Base-by-base conservation (phyloP, 2,797 vertebrate genomes). In the Poecilia velifera region DNA sequence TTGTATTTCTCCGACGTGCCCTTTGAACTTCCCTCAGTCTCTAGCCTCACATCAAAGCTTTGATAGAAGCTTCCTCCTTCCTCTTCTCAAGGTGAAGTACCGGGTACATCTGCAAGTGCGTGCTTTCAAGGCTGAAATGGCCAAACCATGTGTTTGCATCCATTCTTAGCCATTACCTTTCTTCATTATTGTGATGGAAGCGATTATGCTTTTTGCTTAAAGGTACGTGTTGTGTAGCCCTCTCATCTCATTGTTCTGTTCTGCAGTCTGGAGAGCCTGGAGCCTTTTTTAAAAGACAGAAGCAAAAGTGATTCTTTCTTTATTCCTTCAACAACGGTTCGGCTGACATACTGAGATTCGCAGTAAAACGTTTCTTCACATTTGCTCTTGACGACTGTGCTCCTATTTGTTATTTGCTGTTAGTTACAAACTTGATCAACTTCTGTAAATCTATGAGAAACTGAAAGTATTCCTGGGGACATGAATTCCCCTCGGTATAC, bases 1-100 rank as follows among this genome's bases (percentile, higher is more conserved):
- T 88, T 86, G 84, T 82, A 81, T 87, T 90, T 84, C 89, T 88
- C 81, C 85, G 76, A 86, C 80, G 59, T 93, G 93, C 76, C 90
- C 93, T 90, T 88, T 93, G 92, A 95, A 92, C 93, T 84, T 82
- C 85, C 89, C 83, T 86, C 89, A 79, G 87, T 93, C 91, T 93
- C 81, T 83, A 84, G 85, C 84, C 88, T 81, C 81, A 90, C 92
- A 90, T 93, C 91, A 94, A 94, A 92, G 93, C 91, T 89, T 80
- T 88, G 86, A 90, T 82, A 77, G 82, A 90, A 77, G 86, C 88
- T 87, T 90, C 88, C 89, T 91, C 83, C 88, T 94, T 87, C 84
- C 85, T 90, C 82, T 74, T 75, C 90, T 90, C 90, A 94, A 92
- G 91, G 92, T 93, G 91, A 94, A 85, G 80, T 78, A 72, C 74